These are phyloP conservation scores for Enteromius radiatus DNA, from an alignment of 2,797 vertebrate genomes.

Conservation along the genomic window DNA sequence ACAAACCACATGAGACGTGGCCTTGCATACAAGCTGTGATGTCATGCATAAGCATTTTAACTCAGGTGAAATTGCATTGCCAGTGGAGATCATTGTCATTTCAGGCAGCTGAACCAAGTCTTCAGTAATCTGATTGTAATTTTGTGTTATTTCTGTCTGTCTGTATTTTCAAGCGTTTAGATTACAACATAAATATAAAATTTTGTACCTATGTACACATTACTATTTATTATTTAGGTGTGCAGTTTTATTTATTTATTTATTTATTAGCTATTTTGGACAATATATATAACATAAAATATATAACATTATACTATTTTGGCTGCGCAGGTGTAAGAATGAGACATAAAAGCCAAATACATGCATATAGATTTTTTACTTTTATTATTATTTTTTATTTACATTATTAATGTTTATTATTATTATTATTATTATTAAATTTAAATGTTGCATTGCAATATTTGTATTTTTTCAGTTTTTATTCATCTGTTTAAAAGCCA, in stretches of 20 bases:
- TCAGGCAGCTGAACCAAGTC: background rate
- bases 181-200: background rate
- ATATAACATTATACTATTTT: background rate
- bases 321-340: no score
- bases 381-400: no score
- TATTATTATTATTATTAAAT: background rate
- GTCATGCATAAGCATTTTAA: conserved; percentile 4
- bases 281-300: background rate
- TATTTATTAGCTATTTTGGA: background rate
- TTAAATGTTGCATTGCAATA: background rate
- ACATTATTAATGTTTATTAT: background rate
- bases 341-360: no score
- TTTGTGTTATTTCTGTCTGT: background rate
- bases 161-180: background rate
- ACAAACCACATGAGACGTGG: background rate
- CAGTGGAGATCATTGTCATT: background rate
- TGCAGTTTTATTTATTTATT: background rate
- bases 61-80: background rate
- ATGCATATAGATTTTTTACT: no score
- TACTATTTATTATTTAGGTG: background rate
- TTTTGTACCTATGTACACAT: background rate
- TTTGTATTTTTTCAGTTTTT: no score
- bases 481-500: background rate
- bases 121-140: background rate
- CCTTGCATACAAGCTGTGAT: conserved; percentile 1